Percentiles rank a stretch among this genome's conserved stretches.
These are phyloP conservation scores for Metaphire vulgaris DNA, from an alignment of 1,140 invertebrate species.

Conservation along the genomic window DNA sequence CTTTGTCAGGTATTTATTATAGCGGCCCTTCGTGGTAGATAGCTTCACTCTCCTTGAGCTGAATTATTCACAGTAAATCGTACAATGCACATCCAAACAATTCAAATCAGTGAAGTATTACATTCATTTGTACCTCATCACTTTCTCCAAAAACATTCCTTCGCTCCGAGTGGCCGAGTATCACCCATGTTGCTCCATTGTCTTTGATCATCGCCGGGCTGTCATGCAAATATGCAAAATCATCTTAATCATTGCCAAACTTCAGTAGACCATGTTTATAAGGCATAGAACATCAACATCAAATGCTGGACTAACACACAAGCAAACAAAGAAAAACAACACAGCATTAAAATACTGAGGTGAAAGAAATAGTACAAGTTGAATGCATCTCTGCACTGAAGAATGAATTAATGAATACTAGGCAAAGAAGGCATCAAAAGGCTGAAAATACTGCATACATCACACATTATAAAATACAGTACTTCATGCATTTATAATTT, in stretches of 20 bases:
- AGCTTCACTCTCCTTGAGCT: neutral
- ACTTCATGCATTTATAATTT: no score
- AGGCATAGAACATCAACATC: no score
- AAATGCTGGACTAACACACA: no score
- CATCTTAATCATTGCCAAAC: neutral
- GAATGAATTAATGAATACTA: no score
- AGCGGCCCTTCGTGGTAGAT: neutral
- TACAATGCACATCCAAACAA: neutral
- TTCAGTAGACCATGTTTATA: no score
- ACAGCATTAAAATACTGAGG: no score
- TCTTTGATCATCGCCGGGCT: constrained; percentile 93
- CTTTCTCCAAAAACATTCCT: constrained; percentile 89
- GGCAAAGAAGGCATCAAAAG: no score
- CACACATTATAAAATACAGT: no score
- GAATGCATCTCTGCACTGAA: no score
- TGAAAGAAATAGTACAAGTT: no score
- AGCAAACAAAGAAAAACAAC: no score
- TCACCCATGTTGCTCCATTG: constrained; percentile 85
- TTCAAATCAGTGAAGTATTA: neutral
- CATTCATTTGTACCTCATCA: constrained; percentile 61
- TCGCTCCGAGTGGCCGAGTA: constrained; percentile 95
- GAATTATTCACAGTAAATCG: neutral
- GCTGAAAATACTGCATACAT: no score
- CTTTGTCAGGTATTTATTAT: neutral
- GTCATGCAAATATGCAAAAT: constrained; percentile 59